Base-by-base conservation (phyloP, 2,113 vertebrate genomes). In the Ammodytes dubius region DNA sequence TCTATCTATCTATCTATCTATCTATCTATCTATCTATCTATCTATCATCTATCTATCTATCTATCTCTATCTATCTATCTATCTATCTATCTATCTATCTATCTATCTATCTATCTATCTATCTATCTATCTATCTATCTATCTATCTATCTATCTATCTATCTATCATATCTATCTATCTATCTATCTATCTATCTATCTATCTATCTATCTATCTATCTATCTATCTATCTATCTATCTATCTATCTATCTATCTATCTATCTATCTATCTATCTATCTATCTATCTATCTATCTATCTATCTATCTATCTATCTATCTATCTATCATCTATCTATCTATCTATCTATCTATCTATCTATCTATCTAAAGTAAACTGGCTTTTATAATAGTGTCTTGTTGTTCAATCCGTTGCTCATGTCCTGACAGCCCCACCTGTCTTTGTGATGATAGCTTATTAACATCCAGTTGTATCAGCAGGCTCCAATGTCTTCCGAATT, bases 51-150 rank as follows among this genome's bases (percentile, higher is more conserved):
- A 27, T 73, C 57, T 69, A 77, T 81, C 65, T 15, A 19, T 73
- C 68, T 71, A 74, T 67, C 56, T 67, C 56, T 66, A 57, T 27
- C 27, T 27, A 27, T 73, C 57, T 69, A 77, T 81, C 65, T 80
- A 70, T 88, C 79, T 70, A 70, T 83, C 76, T 70, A 77, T 88
- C 67, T 73, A 81, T 87, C 76, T 76, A 77, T 83, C 67, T 70
- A 74, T 82, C 69, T 74, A 67, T 86, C 49, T 58, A 75, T 79
- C 52, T 76, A 72, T 87, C 66, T 71, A 79, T 87, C 61, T 59
- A 83, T 81, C 57, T 77, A 72, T 76, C 57, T 49, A 70, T 83
- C 66, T 60, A 70, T 86, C 74, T 64, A 74, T 78, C 70, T 27
- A 74, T 85, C 61, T 72, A 61, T 63, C 67, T 60, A 70, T 79